Evolutionary conservation across 1,140 invertebrate species (phyloP).

Genomic region (Thalassaphorura encarpata): DNA sequence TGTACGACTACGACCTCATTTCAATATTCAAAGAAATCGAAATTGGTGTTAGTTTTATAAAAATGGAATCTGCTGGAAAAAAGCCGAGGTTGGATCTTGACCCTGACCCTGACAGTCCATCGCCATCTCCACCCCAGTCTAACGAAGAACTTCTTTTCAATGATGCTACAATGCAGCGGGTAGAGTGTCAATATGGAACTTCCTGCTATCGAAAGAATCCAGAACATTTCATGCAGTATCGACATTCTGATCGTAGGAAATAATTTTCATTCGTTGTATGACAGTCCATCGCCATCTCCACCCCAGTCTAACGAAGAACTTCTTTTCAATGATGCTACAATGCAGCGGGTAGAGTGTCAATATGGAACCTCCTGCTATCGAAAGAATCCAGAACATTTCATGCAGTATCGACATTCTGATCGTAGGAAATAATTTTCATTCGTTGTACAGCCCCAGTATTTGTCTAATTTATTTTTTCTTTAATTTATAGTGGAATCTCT

Average conservation of each 20-base stretch:
- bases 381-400: constrained; percentile 68
- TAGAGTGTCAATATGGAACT: constrained; percentile 52
- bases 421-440: constrained; percentile 42
- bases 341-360: constrained; percentile 43
- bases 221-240: constrained; percentile 65
- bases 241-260: constrained; percentile 60
- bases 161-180: not conserved
- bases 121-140: not conserved
- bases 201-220: constrained; percentile 72
- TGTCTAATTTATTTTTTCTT: not conserved
- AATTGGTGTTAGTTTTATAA: too few relatives aligned
- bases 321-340: not conserved
- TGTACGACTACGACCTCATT: too few relatives aligned
- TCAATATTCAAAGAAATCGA: too few relatives aligned
- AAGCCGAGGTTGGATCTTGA: not conserved
- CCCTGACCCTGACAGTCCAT: not conserved
- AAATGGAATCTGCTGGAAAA: too few relatives aligned
- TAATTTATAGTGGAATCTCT: not conserved
- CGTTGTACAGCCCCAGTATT: too few relatives aligned
- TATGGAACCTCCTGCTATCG: constrained; percentile 66
- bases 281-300: not conserved
- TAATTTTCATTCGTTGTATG: constrained; percentile 2
- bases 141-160: not conserved
- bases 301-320: not conserved
- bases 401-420: constrained; percentile 65